A percentile compares a stretch with the other conserved stretches of the same genome.
Evolutionary conservation across 2,888 invertebrate genomes (phyloP).

Genomic region (Chrysolina haemoptera): DNA sequence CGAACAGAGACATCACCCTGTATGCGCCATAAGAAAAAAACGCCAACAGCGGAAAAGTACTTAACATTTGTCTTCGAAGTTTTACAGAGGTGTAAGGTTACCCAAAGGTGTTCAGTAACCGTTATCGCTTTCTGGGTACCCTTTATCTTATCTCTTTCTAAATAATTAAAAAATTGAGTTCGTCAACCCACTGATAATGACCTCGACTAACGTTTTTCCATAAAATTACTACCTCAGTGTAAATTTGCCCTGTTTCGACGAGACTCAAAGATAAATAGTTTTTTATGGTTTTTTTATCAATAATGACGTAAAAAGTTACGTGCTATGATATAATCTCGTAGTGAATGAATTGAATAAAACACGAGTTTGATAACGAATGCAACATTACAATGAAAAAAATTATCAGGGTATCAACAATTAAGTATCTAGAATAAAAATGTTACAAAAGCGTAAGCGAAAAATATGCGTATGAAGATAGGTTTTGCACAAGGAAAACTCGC

Average conservation of each 20-base stretch:
- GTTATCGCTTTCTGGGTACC: conserved; percentile 45
- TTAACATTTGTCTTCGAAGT: conserved; percentile 19
- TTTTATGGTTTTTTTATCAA: conserved; percentile 10
- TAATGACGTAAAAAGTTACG: neutral
- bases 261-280: conserved; percentile 8
- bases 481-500: no score
- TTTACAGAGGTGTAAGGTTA: conserved; percentile 18
- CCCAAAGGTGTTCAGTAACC: conserved; percentile 41
- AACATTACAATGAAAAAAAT: no score
- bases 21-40: conserved; percentile 2
- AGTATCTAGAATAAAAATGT: no score
- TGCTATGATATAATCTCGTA: neutral
- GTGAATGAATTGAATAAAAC: neutral
- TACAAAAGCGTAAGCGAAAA: no score
- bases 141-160: conserved; percentile 49
- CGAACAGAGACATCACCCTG: neutral
- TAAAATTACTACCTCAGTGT: conserved; percentile 8
- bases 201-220: conserved; percentile 38
- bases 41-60: conserved; percentile 12
- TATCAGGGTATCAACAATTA: no score
- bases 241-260: conserved; percentile 17
- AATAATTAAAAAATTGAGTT: conserved; percentile 45
- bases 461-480: no score
- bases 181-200: conserved; percentile 53
- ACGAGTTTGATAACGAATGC: neutral